Evolutionary conservation across 2,888 invertebrate genomes (phyloP).

Genomic region (Drosophila niveifrons): DNA sequence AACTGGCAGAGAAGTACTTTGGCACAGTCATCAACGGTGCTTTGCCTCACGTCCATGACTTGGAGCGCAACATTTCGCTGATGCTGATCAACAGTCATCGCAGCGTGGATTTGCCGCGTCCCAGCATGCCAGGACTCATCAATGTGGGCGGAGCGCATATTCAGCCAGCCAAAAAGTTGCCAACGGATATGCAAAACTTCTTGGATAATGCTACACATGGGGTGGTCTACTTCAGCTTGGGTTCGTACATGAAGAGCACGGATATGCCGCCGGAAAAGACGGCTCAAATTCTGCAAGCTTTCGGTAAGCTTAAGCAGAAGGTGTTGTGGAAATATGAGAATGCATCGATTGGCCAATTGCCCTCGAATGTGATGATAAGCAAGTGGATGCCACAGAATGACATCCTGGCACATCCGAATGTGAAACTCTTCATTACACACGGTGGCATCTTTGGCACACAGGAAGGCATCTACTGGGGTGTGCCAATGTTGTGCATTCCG

Average conservation of each 20-base stretch:
- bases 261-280: slow-evolving; percentile 85
- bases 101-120: slow-evolving; percentile 85
- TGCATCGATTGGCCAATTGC: slow-evolving; percentile 82
- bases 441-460: slow-evolving; percentile 86
- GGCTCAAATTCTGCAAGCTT: slow-evolving; percentile 84
- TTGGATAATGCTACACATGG: slow-evolving; percentile 85
- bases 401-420: slow-evolving; percentile 85
- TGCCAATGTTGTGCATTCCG: slow-evolving; percentile 86
- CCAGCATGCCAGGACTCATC: slow-evolving; percentile 84
- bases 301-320: slow-evolving; percentile 85
- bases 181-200: slow-evolving; percentile 81
- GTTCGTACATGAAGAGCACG: slow-evolving; percentile 85
- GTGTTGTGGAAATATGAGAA: slow-evolving; percentile 87
- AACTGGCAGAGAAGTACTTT: slow-evolving; percentile 83
- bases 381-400: slow-evolving; percentile 87
- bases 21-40: slow-evolving; percentile 66
- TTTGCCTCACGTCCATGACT: slow-evolving; percentile 84
- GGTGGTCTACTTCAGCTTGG: slow-evolving; percentile 86
- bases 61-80: slow-evolving; percentile 86
- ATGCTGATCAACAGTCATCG: slow-evolving; percentile 87
- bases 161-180: slow-evolving; percentile 78
- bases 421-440: slow-evolving; percentile 86
- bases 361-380: slow-evolving; percentile 85
- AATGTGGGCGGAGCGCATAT: slow-evolving; percentile 85
- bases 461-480: slow-evolving; percentile 85